Percentiles rank a stretch among this genome's conserved stretches.
These are phyloP conservation scores for Alloscopus bannaensis DNA, from an alignment of 2,888 invertebrate species.

Conservation along the genomic window DNA sequence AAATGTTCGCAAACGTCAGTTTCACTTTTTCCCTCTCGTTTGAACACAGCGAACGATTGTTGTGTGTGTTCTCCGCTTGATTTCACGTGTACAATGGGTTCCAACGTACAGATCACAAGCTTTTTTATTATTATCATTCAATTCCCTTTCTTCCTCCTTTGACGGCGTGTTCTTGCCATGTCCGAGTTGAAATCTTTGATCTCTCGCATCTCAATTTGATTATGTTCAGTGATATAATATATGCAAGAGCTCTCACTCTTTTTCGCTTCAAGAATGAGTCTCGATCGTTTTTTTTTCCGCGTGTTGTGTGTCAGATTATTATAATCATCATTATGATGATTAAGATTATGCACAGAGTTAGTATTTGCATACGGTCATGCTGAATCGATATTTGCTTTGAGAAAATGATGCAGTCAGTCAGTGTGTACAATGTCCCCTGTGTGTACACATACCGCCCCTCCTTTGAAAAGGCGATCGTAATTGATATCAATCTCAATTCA, in stretches of 20 bases:
- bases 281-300: too few species aligned
- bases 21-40: constrained; percentile 36
- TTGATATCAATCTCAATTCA: constrained; percentile 54
- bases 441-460: constrained; percentile 31
- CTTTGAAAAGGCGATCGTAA: constrained; percentile 29
- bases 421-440: too few species aligned
- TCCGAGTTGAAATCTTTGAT: not conserved
- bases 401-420: too few species aligned
- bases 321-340: constrained; percentile 40
- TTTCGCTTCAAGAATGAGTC: too few species aligned
- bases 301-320: constrained; percentile 34
- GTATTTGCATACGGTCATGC: constrained; percentile 32
- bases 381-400: too few species aligned
- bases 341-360: constrained; percentile 35
- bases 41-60: not conserved
- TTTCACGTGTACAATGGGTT: constrained; percentile 33
- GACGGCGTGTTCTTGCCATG: not conserved
- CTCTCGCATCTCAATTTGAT: not conserved
- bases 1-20: not conserved
- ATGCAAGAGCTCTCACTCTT: not conserved
- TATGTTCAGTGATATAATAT: not conserved
- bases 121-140: not conserved
- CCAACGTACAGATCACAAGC: constrained; percentile 4
- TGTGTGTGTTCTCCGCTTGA: constrained; percentile 6
- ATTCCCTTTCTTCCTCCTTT: not conserved